phyloP scores from a whole-genome alignment of 2,888 invertebrate genomes.

The Rhamnusium bicolor region DNA sequence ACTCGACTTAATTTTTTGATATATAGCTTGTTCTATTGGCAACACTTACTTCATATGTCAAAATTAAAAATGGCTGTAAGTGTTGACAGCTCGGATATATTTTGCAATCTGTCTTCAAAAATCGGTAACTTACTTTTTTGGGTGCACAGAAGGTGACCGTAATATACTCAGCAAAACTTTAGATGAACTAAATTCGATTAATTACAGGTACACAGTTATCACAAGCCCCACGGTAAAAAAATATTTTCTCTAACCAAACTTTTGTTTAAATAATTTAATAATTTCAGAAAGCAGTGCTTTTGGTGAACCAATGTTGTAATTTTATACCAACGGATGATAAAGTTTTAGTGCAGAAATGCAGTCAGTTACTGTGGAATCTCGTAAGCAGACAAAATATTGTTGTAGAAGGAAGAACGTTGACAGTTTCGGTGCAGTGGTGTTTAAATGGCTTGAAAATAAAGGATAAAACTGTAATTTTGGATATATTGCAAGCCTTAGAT shows the following conservation, averaged over 20 bases:
- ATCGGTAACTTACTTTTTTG: conserved; percentile 64
- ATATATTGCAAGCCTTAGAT: conserved; percentile 67
- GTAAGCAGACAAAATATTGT: conserved; percentile 73
- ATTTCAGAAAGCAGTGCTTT: conserved; percentile 67
- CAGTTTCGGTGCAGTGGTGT: conserved; percentile 66
- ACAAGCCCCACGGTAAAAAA: conserved; percentile 64
- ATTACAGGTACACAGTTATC: conserved; percentile 71
- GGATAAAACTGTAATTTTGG: conserved; percentile 60
- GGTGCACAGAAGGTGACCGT: conserved; percentile 69
- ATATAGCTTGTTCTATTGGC: background rate
- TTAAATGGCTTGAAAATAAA: conserved; percentile 63
- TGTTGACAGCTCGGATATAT: conserved; percentile 56
- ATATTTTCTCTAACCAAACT: conserved; percentile 19
- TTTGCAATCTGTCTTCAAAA: conserved; percentile 64
- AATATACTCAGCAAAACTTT: conserved; percentile 73
- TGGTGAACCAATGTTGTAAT: conserved; percentile 67
- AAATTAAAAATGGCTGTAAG: conserved; percentile 51
- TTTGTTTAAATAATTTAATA: conserved; percentile 32
- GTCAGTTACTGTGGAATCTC: conserved; percentile 74
- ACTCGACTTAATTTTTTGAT: background rate
- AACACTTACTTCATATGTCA: background rate
- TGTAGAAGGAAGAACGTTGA: conserved; percentile 66
- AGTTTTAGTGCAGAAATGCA: conserved; percentile 74
- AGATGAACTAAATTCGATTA: conserved; percentile 77
- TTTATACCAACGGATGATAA: conserved; percentile 72